Evolutionary conservation across 2,888 invertebrate species (phyloP).

Genomic region (Melanargia galathea): DNA sequence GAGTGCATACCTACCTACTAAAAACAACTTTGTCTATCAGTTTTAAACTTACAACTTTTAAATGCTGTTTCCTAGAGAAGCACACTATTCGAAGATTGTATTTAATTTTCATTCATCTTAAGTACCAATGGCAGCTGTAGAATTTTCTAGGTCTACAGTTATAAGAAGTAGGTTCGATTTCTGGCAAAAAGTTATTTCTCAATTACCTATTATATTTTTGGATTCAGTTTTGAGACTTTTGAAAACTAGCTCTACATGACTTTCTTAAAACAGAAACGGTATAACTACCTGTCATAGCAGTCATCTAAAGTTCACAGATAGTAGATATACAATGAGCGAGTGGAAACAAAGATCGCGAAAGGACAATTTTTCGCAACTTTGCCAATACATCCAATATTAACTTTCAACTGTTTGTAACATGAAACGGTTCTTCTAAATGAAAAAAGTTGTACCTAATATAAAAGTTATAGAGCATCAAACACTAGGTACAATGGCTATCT

Average conservation of each 20-base stretch:
- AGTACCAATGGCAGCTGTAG: background rate
- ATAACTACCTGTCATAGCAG: background rate
- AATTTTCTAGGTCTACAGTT: background rate
- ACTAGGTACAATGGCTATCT: background rate
- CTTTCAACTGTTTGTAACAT: slow-evolving; percentile 5
- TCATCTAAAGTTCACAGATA: background rate
- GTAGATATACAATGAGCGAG: background rate
- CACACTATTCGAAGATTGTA: too few species aligned
- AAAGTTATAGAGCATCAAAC: slow-evolving; percentile 2
- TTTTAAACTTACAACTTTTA: background rate
- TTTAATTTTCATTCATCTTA: background rate
- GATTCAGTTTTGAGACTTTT: too few species aligned
- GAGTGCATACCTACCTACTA: background rate
- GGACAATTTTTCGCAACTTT: slow-evolving; percentile 9
- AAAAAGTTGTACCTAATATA: slow-evolving; percentile 6
- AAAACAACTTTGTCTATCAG: too few species aligned
- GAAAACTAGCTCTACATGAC: too few species aligned
- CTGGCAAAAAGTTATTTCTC: background rate
- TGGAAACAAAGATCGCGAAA: background rate
- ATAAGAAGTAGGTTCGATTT: background rate
- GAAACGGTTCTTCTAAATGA: slow-evolving; percentile 10
- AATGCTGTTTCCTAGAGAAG: background rate
- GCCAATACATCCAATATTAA: slow-evolving; percentile 8
- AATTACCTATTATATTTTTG: background rate
- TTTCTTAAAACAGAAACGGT: too few species aligned